Percentiles rank a stretch among this genome's conserved stretches.
Conservation (phyloP, 2,113 vertebrate genomes). For the Urocolius indicus region DNA sequence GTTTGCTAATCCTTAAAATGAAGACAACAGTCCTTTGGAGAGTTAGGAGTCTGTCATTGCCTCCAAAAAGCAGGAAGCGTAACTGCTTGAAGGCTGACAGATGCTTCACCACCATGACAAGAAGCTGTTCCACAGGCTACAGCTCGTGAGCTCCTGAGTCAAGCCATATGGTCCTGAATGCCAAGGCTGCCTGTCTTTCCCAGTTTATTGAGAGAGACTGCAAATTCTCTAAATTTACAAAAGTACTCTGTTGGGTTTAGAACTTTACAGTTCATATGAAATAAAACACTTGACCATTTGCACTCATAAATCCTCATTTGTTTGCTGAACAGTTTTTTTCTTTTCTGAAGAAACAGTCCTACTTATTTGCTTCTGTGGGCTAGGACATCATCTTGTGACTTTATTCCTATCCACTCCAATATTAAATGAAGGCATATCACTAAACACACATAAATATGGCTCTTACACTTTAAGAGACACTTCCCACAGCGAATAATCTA, state of each 20-base stretch:
- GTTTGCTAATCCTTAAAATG: slow-evolving; percentile 5
- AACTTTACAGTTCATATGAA: not conserved
- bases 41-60: slow-evolving; percentile 19
- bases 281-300: not conserved
- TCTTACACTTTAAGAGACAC: not conserved
- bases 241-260: not conserved
- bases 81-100: slow-evolving; percentile 58
- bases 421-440: not conserved
- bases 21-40: not conserved
- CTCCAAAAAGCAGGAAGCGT: slow-evolving; percentile 22
- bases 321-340: not conserved
- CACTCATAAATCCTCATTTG: not conserved
- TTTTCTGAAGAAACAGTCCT: not conserved
- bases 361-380: not conserved
- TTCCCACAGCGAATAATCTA: not conserved
- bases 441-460: not conserved
- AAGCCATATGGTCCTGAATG: slow-evolving; percentile 51
- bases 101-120: slow-evolving; percentile 48
- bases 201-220: not conserved
- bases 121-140: slow-evolving; percentile 51
- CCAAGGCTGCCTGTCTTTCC: slow-evolving; percentile 46
- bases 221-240: not conserved
- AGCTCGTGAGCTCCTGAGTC: slow-evolving; percentile 19
- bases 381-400: not conserved
- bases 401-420: not conserved